phyloP scores from a whole-genome alignment of 2,113 vertebrate genomes.

The Mesembrinibis cayennensis region DNA sequence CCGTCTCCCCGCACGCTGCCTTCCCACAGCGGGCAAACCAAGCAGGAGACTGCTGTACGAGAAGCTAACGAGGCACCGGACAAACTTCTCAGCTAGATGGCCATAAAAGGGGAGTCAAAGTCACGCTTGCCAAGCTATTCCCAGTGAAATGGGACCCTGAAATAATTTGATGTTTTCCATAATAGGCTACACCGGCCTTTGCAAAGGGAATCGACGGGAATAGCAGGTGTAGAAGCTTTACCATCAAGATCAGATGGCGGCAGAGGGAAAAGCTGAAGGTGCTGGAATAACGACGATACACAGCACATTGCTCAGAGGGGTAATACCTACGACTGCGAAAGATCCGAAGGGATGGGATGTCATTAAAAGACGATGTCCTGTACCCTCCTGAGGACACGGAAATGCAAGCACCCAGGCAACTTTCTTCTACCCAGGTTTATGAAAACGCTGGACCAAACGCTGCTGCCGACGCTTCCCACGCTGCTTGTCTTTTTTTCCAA shows the following conservation, averaged over 20 bases:
- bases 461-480: background rate
- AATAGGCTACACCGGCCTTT: background rate
- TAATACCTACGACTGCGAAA: background rate
- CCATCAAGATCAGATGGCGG: background rate
- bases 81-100: background rate
- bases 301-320: background rate
- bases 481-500: too few relatives aligned
- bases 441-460: background rate
- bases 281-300: background rate
- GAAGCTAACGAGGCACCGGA: background rate
- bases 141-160: background rate
- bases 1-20: fast-evolving
- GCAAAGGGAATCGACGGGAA: background rate
- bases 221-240: background rate
- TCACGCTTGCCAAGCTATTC: background rate
- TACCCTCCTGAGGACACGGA: background rate
- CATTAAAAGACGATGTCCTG: background rate
- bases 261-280: background rate
- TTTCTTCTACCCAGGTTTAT: background rate
- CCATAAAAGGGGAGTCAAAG: background rate
- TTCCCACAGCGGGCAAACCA: background rate
- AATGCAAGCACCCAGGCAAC: background rate
- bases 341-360: background rate
- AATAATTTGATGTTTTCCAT: background rate
- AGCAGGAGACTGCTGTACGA: background rate